These are phyloP conservation scores for Arge pagana DNA, from an alignment of 2,888 invertebrate genomes.

Conservation along the genomic window DNA sequence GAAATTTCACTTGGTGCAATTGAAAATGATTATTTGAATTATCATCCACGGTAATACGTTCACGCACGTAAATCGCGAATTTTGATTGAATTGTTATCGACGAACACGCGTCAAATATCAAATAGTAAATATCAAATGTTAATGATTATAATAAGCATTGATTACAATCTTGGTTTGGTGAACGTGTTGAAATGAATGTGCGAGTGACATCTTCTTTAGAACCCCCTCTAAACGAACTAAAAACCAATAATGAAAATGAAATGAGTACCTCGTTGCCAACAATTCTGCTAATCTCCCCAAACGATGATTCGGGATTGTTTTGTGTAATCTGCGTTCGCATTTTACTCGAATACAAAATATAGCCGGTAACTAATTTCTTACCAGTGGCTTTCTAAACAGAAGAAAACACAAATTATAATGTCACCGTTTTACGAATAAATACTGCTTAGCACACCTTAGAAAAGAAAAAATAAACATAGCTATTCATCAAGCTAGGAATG, in stretches of 20 bases:
- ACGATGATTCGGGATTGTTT: conserved; percentile 91
- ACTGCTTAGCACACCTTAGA: conserved; percentile 18
- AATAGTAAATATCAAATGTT: conserved; percentile 18
- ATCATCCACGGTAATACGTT: too few species aligned
- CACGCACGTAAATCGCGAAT: too few species aligned
- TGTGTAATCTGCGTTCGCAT: conserved; percentile 89
- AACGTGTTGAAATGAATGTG: conserved; percentile 1
- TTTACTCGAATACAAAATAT: conserved; percentile 97
- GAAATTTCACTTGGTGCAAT: too few species aligned
- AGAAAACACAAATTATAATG: conserved; percentile 53
- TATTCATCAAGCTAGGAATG: conserved; percentile 22
- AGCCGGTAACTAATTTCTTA: conserved; percentile 90
- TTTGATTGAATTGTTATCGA: too few species aligned
- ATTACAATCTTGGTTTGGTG: too few species aligned
- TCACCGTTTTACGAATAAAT: conserved; percentile 26
- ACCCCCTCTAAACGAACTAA: conserved; percentile 36
- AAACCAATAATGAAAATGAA: conserved; percentile 46
- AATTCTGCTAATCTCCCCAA: conserved; percentile 81
- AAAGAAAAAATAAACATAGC: conserved; percentile 22
- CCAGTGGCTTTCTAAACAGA: conserved; percentile 62
- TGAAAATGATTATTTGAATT: too few species aligned
- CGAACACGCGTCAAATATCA: conserved; percentile 14
- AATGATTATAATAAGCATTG: conserved; percentile 4
- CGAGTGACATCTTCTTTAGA: conserved; percentile 27
- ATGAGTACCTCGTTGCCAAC: conserved; percentile 71